Conservation (phyloP, 35 echinoderm and acorn worm genomes). For the Holothuria glaberrima region DNA sequence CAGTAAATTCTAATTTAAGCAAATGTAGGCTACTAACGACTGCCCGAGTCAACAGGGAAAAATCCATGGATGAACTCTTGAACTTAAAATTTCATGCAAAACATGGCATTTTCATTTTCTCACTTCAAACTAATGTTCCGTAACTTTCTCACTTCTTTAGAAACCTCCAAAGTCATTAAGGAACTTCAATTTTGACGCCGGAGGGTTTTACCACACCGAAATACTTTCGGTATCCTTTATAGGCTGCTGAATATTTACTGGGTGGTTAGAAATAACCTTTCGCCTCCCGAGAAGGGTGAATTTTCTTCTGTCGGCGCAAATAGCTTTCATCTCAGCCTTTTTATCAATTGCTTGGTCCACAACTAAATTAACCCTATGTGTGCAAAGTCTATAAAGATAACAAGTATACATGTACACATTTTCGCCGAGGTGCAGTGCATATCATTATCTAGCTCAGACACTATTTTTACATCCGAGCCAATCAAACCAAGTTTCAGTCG, state of each 20-base stretch:
- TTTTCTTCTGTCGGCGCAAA: constrained; percentile 27
- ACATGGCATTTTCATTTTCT: no score
- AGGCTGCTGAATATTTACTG: neutral
- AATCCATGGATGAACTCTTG: no score
- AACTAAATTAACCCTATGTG: constrained; percentile 52
- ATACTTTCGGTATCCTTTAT: constrained; percentile 34
- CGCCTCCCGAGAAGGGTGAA: constrained; percentile 4
- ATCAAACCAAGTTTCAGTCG: constrained; percentile 36
- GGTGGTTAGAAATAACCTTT: constrained; percentile 33
- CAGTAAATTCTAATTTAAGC: no score
- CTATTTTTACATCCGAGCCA: constrained; percentile 33
- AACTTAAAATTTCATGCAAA: no score
- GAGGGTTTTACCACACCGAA: constrained; percentile 30
- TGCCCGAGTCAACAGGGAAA: no score
- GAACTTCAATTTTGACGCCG: constrained; percentile 22
- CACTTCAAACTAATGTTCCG: no score
- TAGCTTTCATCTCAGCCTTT: constrained; percentile 16
- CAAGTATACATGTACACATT: constrained; percentile 14
- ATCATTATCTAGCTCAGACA: constrained; percentile 34
- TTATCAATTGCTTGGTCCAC: constrained; percentile 30
- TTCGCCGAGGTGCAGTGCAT: neutral
- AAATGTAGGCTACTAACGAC: no score
- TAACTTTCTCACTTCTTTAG: no score
- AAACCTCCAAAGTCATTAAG: no score
- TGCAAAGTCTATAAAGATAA: constrained; percentile 45